A percentile compares a stretch with the other conserved stretches of the same genome.
Conservation (phyloP, 2,888 invertebrate genomes). For the Oscheius sp. region DNA sequence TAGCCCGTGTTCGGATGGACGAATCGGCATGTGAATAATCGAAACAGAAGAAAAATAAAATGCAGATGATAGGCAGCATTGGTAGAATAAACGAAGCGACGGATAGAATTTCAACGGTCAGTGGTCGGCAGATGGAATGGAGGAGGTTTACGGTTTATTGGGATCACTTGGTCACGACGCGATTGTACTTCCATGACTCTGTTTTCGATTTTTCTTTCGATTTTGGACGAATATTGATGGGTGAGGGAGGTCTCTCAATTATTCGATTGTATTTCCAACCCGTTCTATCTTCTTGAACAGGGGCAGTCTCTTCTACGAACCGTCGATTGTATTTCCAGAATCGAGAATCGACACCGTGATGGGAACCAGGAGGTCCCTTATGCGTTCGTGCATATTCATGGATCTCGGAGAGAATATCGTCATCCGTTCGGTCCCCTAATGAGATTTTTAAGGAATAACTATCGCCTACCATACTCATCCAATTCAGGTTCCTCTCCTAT, state of each 20-base stretch:
- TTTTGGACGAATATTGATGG: not conserved
- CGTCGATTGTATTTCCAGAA: constrained; percentile 42
- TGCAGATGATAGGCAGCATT: not conserved
- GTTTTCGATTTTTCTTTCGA: not conserved
- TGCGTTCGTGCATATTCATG: constrained; percentile 35
- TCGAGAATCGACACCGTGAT: constrained; percentile 3
- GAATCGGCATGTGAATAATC: not conserved
- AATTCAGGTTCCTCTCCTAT: not conserved
- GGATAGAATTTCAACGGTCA: not conserved
- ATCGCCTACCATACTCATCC: constrained; percentile 2
- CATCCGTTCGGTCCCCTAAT: constrained; percentile 31
- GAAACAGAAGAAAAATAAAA: not conserved
- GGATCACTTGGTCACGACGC: constrained; percentile 27
- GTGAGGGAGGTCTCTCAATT: too few relatives aligned
- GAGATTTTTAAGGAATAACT: not conserved
- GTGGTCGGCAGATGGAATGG: not conserved
- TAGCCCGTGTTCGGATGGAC: constrained; percentile 15
- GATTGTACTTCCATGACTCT: constrained; percentile 39
- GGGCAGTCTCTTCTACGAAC: not conserved
- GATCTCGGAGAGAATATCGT: constrained; percentile 53
- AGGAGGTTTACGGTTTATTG: not conserved
- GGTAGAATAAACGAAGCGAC: not conserved
- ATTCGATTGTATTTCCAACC: constrained; percentile 8
- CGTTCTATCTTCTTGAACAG: not conserved
- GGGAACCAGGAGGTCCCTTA: constrained; percentile 20